Evolutionary conservation across 2,113 vertebrate genomes (phyloP), one percentile per base, ranked within the genome.

Genomic region (Sinosuthora webbiana): DNA sequence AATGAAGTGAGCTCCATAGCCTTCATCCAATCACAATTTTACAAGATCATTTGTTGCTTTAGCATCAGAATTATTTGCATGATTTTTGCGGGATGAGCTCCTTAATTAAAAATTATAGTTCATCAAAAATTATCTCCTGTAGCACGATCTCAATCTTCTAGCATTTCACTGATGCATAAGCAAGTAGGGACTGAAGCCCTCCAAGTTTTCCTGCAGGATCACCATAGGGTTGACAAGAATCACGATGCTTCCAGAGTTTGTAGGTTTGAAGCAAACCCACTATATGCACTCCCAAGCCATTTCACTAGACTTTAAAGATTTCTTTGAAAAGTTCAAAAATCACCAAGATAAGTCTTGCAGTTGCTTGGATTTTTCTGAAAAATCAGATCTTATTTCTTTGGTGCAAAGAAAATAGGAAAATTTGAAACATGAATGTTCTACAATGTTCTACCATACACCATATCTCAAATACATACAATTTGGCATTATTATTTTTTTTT

Each of bases 401-500:
- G 8, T 25, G 6, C 25, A 49, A 77, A 57, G 5, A 73, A 56
- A 62, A 47, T 4, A 79, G 7, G 27, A 73, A 83, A n/a, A 55
- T 21, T 41, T 68, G 4, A 71, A 81, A 84, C 23, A 28, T 3
- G 0, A 42, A 9, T 18, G 1, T 47, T 81, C 28, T 45, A 15
- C 9, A 23, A 10, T 70, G 82, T 93, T 22, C 47, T 67, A 37
- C 18, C 25, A 39, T 47, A 44, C 5, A 44, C 8, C 5, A 27
- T 41, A 17, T 64, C 21, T 17, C 18, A 65, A 49, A 47, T 50
- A 59, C 8, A 27, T 7, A 53, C 9, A 56, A 53, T 41, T 49
- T 50, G 37, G 12, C 1, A 0, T 1, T 24, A 30, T 25, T 16
- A n/a, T 6, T 63, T 75, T 53, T 53, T 17, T 75, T 74, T 52